Conservation (phyloP, 2,888 invertebrate genomes). For the Pediacus dermestoides region DNA sequence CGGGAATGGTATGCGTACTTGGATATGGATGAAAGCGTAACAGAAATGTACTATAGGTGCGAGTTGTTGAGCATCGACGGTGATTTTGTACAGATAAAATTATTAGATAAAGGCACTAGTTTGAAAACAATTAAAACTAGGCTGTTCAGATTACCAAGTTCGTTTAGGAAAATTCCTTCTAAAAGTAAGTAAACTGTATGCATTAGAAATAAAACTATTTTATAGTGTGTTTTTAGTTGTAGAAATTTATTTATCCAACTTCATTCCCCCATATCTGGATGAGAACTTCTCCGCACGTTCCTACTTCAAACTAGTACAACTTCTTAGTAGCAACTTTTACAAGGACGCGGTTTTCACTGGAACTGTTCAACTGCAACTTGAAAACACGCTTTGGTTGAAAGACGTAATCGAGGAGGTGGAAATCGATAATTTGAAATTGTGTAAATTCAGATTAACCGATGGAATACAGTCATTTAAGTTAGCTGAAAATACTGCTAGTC, state of each 20-base stretch:
- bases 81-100: conserved; percentile 50
- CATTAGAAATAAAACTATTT: not conserved
- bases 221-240: conserved; percentile 28
- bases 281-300: conserved; percentile 32
- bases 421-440: conserved; percentile 49
- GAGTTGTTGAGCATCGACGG: conserved; percentile 27
- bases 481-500: conserved; percentile 50
- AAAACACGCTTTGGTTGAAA: conserved; percentile 62
- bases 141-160: conserved; percentile 54
- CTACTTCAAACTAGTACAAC: conserved; percentile 16
- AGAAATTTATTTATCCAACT: conserved; percentile 37
- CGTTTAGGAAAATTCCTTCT: conserved; percentile 51
- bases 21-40: conserved; percentile 24
- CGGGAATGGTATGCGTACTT: conserved; percentile 28
- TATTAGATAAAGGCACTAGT: conserved; percentile 60
- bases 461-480: conserved; percentile 52
- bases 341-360: conserved; percentile 44
- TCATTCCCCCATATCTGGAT: conserved; percentile 41
- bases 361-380: conserved; percentile 56
- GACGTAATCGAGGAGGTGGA: conserved; percentile 57
- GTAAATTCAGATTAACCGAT: conserved; percentile 53
- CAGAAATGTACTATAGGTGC: conserved; percentile 25
- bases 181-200: conserved; percentile 41
- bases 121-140: conserved; percentile 47
- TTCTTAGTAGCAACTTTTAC: conserved; percentile 28